Conservation (phyloP, 2,888 invertebrate species). For the Furcula furcula region DNA sequence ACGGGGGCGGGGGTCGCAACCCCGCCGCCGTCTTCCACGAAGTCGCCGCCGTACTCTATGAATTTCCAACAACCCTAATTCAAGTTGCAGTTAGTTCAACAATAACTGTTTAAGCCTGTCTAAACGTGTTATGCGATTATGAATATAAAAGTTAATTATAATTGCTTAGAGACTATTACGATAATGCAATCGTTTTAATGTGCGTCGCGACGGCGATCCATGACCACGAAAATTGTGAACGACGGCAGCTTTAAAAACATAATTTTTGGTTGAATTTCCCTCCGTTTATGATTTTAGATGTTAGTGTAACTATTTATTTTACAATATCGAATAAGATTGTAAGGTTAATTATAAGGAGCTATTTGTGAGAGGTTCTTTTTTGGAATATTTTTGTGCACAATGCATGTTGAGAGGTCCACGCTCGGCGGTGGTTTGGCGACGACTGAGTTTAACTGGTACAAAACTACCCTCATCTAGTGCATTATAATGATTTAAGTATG, state of each 20-base stretch:
- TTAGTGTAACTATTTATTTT: slow-evolving; percentile 67
- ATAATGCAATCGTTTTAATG: slow-evolving; percentile 5
- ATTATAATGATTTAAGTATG: slow-evolving; percentile 67
- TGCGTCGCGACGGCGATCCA: slow-evolving; percentile 14
- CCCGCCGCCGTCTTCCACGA: too few species aligned
- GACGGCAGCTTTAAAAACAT: slow-evolving; percentile 42
- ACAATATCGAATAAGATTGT: slow-evolving; percentile 28
- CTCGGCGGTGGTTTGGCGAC: slow-evolving; percentile 30
- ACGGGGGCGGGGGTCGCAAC: too few species aligned
- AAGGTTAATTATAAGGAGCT: slow-evolving; percentile 39
- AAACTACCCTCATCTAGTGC: slow-evolving; percentile 72
- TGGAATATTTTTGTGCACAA: slow-evolving; percentile 63
- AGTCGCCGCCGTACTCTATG: too few species aligned
- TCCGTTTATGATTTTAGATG: slow-evolving; percentile 60
- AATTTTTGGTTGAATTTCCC: slow-evolving; percentile 50
- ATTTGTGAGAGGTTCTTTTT: slow-evolving; percentile 44
- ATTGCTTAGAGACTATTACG: slow-evolving; percentile 12
- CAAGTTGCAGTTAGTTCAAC: too few species aligned
- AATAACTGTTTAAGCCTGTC: not conserved
- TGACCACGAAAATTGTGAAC: slow-evolving; percentile 28
- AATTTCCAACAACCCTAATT: too few species aligned
- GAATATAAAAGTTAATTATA: not conserved
- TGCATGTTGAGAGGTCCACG: slow-evolving; percentile 62
- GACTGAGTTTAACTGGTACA: slow-evolving; percentile 70
- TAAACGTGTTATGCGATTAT: not conserved